Conservation (phyloP, 2,888 invertebrate genomes). For the Scaptodrosophila latifasciaeformis region DNA sequence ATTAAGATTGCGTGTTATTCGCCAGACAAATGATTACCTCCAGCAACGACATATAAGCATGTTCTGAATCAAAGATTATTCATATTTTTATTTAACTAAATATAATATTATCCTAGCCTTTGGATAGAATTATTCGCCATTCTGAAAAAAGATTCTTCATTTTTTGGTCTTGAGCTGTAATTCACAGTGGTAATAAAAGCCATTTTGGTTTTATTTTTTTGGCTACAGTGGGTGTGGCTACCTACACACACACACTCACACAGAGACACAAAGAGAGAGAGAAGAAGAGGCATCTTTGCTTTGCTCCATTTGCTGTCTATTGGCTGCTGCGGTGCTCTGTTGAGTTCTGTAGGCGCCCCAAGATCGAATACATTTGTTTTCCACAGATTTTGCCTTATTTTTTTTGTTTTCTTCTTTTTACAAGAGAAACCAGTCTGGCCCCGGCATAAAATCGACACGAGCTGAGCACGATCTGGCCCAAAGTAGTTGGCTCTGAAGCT, state of each 20-base stretch:
- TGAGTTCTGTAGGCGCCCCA: constrained; percentile 57
- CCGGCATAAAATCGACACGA: constrained; percentile 8
- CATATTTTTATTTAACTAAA: too few relatives aligned
- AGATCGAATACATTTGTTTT: constrained; percentile 60
- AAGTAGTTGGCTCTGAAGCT: too few relatives aligned
- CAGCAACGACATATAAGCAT: too few relatives aligned
- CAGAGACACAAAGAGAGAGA: too few relatives aligned
- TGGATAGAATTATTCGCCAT: too few relatives aligned
- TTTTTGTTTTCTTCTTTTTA: constrained; percentile 25
- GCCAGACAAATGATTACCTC: too few relatives aligned
- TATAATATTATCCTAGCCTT: too few relatives aligned
- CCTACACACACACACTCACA: too few relatives aligned
- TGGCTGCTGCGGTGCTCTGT: constrained; percentile 40
- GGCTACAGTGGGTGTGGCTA: constrained; percentile 58
- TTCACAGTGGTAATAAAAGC: constrained; percentile 69
- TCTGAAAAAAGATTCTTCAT: too few relatives aligned
- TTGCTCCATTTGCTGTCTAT: constrained; percentile 69
- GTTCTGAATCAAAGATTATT: too few relatives aligned
- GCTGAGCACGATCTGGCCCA: constrained; percentile 40
- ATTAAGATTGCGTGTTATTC: too few relatives aligned
- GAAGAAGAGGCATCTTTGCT: constrained; percentile 58
- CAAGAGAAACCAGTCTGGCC: constrained; percentile 57
- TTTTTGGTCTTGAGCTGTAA: too few relatives aligned
- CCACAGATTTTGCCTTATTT: constrained; percentile 53
- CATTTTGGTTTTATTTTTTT: constrained; percentile 62